Evolutionary conservation across 1,140 invertebrate species (phyloP).

Genomic region (Drosophila burlai): DNA sequence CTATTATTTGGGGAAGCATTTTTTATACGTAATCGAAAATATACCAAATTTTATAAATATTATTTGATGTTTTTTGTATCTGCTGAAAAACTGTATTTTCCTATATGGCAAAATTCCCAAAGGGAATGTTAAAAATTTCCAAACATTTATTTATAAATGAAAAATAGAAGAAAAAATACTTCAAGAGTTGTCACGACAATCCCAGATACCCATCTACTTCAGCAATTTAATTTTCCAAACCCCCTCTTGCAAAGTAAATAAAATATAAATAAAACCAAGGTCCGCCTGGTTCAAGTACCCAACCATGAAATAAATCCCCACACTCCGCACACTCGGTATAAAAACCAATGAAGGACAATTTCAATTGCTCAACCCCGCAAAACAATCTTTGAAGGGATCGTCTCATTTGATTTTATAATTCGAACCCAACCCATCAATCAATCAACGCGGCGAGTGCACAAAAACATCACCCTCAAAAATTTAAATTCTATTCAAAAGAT

Average conservation of each 20-base stretch:
- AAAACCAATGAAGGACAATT: constrained; percentile 24
- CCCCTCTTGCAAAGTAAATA: not conserved
- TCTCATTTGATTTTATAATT: constrained; percentile 49
- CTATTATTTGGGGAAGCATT: too few species aligned
- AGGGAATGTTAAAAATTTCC: too few species aligned
- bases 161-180: too few species aligned
- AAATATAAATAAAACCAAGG: constrained; percentile 14
- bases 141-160: too few species aligned
- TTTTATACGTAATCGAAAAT: too few species aligned
- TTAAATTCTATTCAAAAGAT: constrained; percentile 34
- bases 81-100: too few species aligned
- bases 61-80: too few species aligned
- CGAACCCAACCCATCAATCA: constrained; percentile 34
- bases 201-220: not conserved
- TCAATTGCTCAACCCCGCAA: constrained; percentile 21
- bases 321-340: not conserved
- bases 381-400: constrained; percentile 19
- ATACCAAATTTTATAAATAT: too few species aligned
- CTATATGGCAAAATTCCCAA: too few species aligned
- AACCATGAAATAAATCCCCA: constrained; percentile 20
- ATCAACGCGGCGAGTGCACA: constrained; percentile 24
- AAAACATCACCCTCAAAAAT: constrained; percentile 26
- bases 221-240: not conserved
- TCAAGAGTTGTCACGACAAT: not conserved
- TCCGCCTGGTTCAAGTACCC: not conserved